phyloP scores from a whole-genome alignment of 1,140 invertebrate species.

The Monomorium pharaonis region DNA sequence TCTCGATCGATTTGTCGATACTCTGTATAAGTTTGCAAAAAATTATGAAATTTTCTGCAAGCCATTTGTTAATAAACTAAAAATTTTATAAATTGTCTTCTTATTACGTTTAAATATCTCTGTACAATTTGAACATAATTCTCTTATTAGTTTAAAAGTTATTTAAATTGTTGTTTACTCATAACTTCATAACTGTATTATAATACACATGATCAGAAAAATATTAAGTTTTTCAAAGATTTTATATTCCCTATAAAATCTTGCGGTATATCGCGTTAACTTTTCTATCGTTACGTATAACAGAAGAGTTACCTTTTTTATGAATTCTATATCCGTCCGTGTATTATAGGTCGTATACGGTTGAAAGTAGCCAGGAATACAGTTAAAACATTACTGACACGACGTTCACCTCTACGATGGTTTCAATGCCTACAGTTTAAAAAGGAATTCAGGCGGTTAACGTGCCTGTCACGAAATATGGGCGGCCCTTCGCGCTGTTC shows the following conservation, averaged over 20 bases:
- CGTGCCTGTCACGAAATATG: constrained; percentile 11
- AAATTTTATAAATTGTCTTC: too few relatives aligned
- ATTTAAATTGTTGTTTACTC: too few relatives aligned
- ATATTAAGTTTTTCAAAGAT: not conserved
- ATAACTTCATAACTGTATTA: not conserved
- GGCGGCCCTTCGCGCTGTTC: not conserved
- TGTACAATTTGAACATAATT: too few relatives aligned
- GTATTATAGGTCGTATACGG: not conserved
- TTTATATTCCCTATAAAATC: too few relatives aligned
- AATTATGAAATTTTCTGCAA: not conserved
- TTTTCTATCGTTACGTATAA: not conserved
- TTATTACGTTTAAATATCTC: too few relatives aligned
- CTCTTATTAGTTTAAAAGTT: too few relatives aligned
- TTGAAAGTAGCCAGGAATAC: constrained; percentile 8
- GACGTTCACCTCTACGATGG: not conserved
- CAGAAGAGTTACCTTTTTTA: not conserved
- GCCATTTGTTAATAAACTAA: too few relatives aligned
- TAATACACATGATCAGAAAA: not conserved
- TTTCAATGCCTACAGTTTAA: not conserved
- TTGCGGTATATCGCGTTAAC: not conserved
- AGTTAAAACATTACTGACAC: not conserved
- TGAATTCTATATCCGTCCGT: not conserved
- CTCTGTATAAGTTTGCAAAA: not conserved
- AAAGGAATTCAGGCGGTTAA: constrained; percentile 19
- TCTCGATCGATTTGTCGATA: not conserved